Evolutionary conservation across 1,140 invertebrate species (phyloP), one percentile per base, ranked within the genome.

Genomic region (Drosophila biarmipes): DNA sequence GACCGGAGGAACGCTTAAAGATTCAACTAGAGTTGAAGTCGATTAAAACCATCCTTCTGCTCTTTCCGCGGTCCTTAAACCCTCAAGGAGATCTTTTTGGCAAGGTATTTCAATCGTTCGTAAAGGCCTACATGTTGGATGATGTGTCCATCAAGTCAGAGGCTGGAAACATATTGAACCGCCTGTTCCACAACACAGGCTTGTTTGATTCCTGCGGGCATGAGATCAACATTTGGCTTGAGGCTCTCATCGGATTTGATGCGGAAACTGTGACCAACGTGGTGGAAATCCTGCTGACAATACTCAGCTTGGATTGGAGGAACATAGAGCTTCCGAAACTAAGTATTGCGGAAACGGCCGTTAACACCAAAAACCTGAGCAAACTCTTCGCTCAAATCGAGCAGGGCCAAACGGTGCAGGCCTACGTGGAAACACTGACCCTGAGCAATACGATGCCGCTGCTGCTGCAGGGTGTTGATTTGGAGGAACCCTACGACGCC

Each of bases 221-320:
- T 58, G 95, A 96, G 90, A 93, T 96, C 34, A 93, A 95, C 81
- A 92, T 96, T 56, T 94, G 95, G 93, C 90, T 96, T 12, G 94
- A 95, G 76, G 92, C 93, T 2, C 89, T 92, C 0, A 63, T 75
- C 10, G 79, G 80, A 10, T 78, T 85, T n/a, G 73, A 93, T 53
- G 54, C 54, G 0, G 63, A 54, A 6, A 77, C 63, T 1, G 85
- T 89, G 11, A 67, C 76, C 15, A 73, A 76, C 53, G 85, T 91
- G 10, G 63, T 63, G 0, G 69, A 35, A 24, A 91, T 91, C 21
- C 46, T 92, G 27, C 37, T 89, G 12, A 78, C 42, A 14, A 62
- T 87, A 27, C 58, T 92, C 0, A 69, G 78, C 34, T 57, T 76
- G 29, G 71, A 89, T 24, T 52, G 86, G 38, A 43, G 61, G 0